These are phyloP conservation scores for Orchestia grillus DNA, from an alignment of 1,140 invertebrate species.

Conservation along the genomic window DNA sequence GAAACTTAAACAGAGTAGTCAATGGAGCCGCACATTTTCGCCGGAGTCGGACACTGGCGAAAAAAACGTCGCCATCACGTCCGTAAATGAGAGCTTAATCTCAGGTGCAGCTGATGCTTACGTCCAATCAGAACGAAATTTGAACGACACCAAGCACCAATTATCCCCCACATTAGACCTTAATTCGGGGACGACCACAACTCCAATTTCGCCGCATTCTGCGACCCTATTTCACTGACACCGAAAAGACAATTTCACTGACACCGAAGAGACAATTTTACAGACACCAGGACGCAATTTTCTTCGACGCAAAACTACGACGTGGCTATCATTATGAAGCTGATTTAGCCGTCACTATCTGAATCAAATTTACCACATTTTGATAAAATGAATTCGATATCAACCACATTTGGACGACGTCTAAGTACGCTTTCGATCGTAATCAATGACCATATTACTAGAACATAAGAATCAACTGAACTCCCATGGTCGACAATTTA, in stretches of 20 bases:
- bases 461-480: neutral
- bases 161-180: neutral
- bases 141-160: neutral
- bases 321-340: neutral
- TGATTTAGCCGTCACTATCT: neutral
- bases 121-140: neutral
- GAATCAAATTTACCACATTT: neutral
- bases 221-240: neutral
- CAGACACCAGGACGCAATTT: neutral
- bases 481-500: neutral
- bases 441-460: neutral
- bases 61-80: neutral
- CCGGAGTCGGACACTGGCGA: too few species aligned
- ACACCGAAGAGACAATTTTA: neutral
- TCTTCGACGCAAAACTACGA: neutral
- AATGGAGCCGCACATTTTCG: neutral
- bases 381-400: neutral
- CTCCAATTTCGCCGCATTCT: neutral
- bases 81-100: neutral
- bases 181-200: neutral
- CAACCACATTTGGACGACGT: neutral
- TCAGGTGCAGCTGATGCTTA: neutral
- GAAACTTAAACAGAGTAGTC: neutral
- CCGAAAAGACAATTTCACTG: neutral
- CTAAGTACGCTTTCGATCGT: neutral